phyloP scores from a whole-genome alignment of 2,888 invertebrate genomes.

The Luffia ferchaultella region DNA sequence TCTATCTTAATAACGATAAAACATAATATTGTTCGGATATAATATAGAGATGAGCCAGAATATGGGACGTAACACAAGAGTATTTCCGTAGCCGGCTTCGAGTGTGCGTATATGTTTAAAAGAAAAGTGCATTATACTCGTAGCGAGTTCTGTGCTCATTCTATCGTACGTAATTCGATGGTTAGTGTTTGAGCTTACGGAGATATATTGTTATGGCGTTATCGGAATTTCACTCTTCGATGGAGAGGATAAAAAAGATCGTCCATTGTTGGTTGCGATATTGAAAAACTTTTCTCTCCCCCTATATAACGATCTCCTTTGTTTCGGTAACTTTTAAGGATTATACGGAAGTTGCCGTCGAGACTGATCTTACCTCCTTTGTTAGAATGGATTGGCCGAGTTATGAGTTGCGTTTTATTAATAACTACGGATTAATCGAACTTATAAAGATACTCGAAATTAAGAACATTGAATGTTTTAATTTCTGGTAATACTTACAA shows the following conservation, averaged over 20 bases:
- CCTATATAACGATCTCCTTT: conserved; percentile 33
- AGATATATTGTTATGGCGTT: conserved; percentile 33
- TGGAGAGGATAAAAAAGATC: conserved; percentile 29
- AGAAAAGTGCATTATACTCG: conserved; percentile 45
- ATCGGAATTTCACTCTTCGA: conserved; percentile 31
- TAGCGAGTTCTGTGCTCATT: conserved; percentile 17
- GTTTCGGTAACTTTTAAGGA: conserved; percentile 37
- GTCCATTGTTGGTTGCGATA: conserved; percentile 46
- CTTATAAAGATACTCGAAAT: too few relatives aligned
- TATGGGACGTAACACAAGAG: conserved; percentile 54
- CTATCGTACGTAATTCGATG: conserved; percentile 25
- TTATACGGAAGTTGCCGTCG: conserved; percentile 34
- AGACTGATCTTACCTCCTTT: conserved; percentile 26
- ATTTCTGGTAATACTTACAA: too few relatives aligned
- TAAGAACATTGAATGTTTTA: too few relatives aligned
- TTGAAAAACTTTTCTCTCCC: conserved; percentile 52
- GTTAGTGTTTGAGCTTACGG: conserved; percentile 19
- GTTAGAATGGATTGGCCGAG: conserved; percentile 31
- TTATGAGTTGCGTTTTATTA: too few relatives aligned
- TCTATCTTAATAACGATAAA: conserved; percentile 20
- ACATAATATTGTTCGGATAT: neutral
- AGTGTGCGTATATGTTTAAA: conserved; percentile 42
- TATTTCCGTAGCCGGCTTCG: conserved; percentile 48
- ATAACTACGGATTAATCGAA: too few relatives aligned
- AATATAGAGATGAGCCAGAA: conserved; percentile 40